phyloP scores from a whole-genome alignment of 2,888 invertebrate species.

The Poecilobothrus nobilitatus region DNA sequence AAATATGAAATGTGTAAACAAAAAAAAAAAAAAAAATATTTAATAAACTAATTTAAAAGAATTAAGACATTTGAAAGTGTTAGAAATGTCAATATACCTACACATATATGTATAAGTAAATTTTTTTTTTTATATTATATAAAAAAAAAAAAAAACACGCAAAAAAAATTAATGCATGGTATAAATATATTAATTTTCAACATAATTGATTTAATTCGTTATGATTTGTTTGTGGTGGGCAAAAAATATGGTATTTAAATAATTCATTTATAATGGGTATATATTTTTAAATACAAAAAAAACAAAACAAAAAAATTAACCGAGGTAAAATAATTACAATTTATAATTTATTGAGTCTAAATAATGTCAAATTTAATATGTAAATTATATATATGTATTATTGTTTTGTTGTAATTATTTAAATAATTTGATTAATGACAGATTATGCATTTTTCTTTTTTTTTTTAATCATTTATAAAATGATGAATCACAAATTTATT shows the following conservation, averaged over 20 bases:
- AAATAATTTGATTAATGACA: neutral
- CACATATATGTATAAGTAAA: too few relatives aligned
- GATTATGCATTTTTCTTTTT: neutral
- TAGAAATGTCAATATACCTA: too few relatives aligned
- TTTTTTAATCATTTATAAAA: too few relatives aligned
- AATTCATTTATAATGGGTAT: neutral
- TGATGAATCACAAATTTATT: too few relatives aligned
- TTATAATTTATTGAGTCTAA: neutral
- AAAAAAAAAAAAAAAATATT: too few relatives aligned
- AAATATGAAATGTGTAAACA: too few relatives aligned
- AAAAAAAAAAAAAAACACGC: too few relatives aligned
- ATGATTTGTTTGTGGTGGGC: neutral
- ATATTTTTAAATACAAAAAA: neutral
- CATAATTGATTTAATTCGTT: neutral
- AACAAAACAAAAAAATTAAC: too few relatives aligned
- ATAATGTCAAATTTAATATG: constrained; percentile 4
- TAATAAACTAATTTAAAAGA: too few relatives aligned
- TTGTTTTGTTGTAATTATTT: neutral
- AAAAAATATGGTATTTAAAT: neutral
- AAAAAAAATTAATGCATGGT: too few relatives aligned
- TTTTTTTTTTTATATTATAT: too few relatives aligned
- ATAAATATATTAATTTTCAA: neutral
- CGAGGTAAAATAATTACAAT: neutral
- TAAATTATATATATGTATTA: neutral
- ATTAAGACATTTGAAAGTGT: too few relatives aligned